Conservation (phyloP, 2,888 invertebrate species). For the Pristionchus entomophagus region DNA sequence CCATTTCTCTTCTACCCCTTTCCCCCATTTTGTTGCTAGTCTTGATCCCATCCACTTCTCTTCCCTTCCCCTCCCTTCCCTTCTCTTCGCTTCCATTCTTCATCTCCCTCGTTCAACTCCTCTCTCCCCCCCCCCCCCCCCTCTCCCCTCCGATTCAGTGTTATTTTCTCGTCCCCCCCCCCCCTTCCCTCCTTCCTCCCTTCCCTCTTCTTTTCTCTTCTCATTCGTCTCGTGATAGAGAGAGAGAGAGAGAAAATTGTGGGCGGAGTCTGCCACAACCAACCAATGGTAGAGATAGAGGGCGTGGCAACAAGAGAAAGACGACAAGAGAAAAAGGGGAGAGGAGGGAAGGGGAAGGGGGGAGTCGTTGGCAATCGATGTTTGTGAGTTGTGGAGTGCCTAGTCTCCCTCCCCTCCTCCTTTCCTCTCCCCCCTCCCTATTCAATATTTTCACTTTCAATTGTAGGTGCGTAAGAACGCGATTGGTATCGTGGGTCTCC, state of each 20-base stretch:
- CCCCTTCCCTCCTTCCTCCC: neutral
- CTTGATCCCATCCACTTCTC: neutral
- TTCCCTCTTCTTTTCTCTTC: neutral
- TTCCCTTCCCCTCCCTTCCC: neutral
- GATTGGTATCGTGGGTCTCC: conserved; percentile 81
- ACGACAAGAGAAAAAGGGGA: neutral
- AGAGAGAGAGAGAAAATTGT: neutral
- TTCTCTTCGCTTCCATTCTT: neutral
- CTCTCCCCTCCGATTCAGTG: neutral
- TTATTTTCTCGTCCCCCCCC: neutral
- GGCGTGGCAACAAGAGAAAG: neutral
- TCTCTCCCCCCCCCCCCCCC: neutral
- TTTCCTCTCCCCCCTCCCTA: neutral
- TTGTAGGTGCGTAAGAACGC: conserved; percentile 82
- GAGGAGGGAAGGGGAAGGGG: neutral
- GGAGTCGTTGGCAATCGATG: neutral
- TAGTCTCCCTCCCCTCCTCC: conserved; percentile 11
- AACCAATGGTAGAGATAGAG: conserved; percentile 32
- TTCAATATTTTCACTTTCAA: conserved; percentile 21
- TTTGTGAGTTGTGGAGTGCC: conserved; percentile 1
- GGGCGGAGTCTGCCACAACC: too few species aligned
- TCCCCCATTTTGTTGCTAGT: neutral
- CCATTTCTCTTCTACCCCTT: neutral
- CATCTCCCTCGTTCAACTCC: neutral
- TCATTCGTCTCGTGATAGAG: conserved; percentile 17